A percentile compares a stretch with the other conserved stretches of the same genome.
Evolutionary conservation across 2,888 invertebrate species (phyloP).

Genomic region (Caenorhabditis drosophilae): DNA sequence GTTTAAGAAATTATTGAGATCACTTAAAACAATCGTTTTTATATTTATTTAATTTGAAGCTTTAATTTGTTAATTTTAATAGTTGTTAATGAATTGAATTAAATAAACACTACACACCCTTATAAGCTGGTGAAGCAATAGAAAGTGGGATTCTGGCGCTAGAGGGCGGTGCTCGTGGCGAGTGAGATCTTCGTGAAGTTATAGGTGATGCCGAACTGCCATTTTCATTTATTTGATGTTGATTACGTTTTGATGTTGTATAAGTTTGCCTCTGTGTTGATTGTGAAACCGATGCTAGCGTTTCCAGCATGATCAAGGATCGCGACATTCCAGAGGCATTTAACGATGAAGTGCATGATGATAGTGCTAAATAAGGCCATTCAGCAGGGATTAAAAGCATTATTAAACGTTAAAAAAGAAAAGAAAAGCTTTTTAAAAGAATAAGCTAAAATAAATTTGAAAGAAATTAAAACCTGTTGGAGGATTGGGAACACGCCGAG

Average conservation of each 20-base stretch:
- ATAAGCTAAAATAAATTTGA: neutral
- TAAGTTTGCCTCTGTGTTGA: slow-evolving; percentile 15
- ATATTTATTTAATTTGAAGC: neutral
- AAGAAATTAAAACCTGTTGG: neutral
- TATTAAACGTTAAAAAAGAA: too few species aligned
- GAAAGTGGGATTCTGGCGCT: slow-evolving; percentile 40
- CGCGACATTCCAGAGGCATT: slow-evolving; percentile 59
- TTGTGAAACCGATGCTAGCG: slow-evolving; percentile 13
- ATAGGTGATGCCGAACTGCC: neutral
- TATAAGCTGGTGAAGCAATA: slow-evolving; percentile 44
- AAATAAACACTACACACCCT: slow-evolving; percentile 9
- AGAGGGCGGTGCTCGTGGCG: slow-evolving; percentile 34
- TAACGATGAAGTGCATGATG: slow-evolving; percentile 35
- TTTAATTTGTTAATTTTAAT: neutral
- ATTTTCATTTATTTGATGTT: neutral
- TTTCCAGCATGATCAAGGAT: slow-evolving; percentile 61
- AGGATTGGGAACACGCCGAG: slow-evolving; percentile 29
- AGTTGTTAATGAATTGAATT: neutral
- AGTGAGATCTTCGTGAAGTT: slow-evolving; percentile 13
- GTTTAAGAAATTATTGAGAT: too few species aligned
- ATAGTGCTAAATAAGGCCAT: too few species aligned
- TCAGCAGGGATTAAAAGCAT: too few species aligned
- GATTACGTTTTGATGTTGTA: neutral
- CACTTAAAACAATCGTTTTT: too few species aligned
- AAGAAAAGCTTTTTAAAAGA: neutral